Conservation (phyloP, 2,888 invertebrate species). For the Pseudococcus viburni region DNA sequence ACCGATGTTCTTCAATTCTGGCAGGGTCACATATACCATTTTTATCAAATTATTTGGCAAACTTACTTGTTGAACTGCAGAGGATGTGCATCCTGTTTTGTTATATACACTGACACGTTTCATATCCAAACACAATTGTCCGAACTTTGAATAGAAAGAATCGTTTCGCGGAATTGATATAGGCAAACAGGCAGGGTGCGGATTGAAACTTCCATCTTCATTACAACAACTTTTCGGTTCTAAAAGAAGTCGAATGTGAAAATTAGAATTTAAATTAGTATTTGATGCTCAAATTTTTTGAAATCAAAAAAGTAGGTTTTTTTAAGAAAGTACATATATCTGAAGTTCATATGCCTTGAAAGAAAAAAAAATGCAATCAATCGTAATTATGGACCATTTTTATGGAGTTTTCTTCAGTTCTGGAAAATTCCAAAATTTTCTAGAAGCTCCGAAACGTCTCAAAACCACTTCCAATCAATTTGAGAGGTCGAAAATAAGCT, state of each 20-base stretch:
- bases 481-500: no score
- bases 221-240: slow-evolving; percentile 70
- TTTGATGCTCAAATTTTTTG: not conserved
- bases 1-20: no score
- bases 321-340: no score
- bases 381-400: no score
- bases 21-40: no score
- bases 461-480: no score
- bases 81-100: slow-evolving; percentile 66
- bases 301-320: not conserved
- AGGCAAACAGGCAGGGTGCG: slow-evolving; percentile 69
- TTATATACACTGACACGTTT: slow-evolving; percentile 61
- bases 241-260: not conserved
- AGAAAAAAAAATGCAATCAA: not conserved
- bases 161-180: slow-evolving; percentile 67
- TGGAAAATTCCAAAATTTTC: not conserved
- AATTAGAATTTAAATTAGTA: not conserved
- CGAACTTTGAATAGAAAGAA: slow-evolving; percentile 67
- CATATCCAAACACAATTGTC: slow-evolving; percentile 66
- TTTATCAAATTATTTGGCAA: not conserved
- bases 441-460: no score
- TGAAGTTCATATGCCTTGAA: not conserved
- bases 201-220: slow-evolving; percentile 70
- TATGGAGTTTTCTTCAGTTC: no score
- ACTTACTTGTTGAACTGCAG: slow-evolving; percentile 67